phyloP scores from a whole-genome alignment of 2,113 vertebrate species.

The Rhea pennata region DNA sequence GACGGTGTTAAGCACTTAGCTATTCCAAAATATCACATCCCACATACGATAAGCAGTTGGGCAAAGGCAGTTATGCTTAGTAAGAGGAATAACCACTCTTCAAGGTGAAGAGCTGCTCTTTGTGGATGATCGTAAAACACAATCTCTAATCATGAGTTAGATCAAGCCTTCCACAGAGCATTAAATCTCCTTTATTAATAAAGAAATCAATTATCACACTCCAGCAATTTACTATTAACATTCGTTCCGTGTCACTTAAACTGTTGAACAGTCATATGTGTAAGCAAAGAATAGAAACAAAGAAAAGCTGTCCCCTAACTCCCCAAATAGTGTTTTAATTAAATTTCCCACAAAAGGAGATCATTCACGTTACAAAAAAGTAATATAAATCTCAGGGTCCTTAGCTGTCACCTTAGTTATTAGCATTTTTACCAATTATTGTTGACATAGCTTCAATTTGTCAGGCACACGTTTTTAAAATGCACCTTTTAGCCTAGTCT shows the following conservation, averaged over 20 bases:
- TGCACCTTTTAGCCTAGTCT: not conserved
- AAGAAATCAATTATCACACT: slow-evolving; percentile 69
- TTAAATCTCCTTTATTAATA: slow-evolving; percentile 69
- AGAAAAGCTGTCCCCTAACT: slow-evolving; percentile 34
- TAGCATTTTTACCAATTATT: not conserved
- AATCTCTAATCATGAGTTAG: slow-evolving; percentile 41
- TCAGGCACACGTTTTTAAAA: not conserved
- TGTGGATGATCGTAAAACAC: not conserved
- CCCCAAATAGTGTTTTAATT: slow-evolving; percentile 49
- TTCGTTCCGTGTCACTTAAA: slow-evolving; percentile 55
- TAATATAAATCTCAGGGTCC: not conserved
- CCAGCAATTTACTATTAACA: slow-evolving; percentile 63
- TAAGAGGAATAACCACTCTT: slow-evolving; percentile 32
- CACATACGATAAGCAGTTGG: not conserved
- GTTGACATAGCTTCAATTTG: not conserved
- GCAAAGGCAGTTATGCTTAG: slow-evolving; percentile 29
- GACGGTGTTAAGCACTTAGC: not conserved
- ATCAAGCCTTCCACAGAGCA: slow-evolving; percentile 22
- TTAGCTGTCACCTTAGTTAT: not conserved
- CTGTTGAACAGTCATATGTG: slow-evolving; percentile 35
- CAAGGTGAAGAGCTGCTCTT: slow-evolving; percentile 38
- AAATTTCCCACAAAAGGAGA: slow-evolving; percentile 31
- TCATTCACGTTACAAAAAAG: not conserved
- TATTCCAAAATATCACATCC: not conserved
- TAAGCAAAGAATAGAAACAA: slow-evolving; percentile 51